A percentile compares a stretch with the other conserved stretches of the same genome.
Conservation (phyloP, 1,140 invertebrate genomes). For the Pseudomyrmex dendroicus region DNA sequence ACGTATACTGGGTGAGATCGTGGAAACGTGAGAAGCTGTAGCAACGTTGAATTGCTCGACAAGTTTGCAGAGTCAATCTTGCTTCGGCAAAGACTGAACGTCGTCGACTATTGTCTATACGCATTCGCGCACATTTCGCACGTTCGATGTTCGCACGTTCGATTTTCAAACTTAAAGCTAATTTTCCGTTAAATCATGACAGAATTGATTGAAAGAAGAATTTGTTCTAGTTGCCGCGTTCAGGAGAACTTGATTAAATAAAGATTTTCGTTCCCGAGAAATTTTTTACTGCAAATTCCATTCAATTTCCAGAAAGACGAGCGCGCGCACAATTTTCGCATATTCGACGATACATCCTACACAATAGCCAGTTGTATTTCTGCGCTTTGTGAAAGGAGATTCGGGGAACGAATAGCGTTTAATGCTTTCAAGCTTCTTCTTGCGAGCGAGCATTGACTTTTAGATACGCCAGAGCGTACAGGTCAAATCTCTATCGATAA, state of each 20-base stretch:
- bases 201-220: too few relatives aligned
- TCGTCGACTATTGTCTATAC: background rate
- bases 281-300: too few relatives aligned
- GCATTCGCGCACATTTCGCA: background rate
- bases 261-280: background rate
- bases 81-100: background rate
- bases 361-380: background rate
- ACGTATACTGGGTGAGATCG: constrained; percentile 11
- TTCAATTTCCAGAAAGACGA: background rate
- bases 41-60: background rate
- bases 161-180: background rate
- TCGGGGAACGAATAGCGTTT: constrained; percentile 41
- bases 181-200: constrained; percentile 18
- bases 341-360: constrained; percentile 22
- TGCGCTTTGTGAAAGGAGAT: constrained; percentile 32
- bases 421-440: constrained; percentile 63
- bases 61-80: background rate
- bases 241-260: background rate
- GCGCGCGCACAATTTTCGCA: background rate
- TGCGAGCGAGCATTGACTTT: constrained; percentile 49
- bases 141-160: background rate
- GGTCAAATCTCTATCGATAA: constrained; percentile 48
- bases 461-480: constrained; percentile 20
- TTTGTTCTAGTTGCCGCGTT: too few relatives aligned
- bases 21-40: constrained; percentile 16